These are phyloP conservation scores for Garra rufa DNA, from an alignment of 2,113 vertebrate species.

Conservation along the genomic window DNA sequence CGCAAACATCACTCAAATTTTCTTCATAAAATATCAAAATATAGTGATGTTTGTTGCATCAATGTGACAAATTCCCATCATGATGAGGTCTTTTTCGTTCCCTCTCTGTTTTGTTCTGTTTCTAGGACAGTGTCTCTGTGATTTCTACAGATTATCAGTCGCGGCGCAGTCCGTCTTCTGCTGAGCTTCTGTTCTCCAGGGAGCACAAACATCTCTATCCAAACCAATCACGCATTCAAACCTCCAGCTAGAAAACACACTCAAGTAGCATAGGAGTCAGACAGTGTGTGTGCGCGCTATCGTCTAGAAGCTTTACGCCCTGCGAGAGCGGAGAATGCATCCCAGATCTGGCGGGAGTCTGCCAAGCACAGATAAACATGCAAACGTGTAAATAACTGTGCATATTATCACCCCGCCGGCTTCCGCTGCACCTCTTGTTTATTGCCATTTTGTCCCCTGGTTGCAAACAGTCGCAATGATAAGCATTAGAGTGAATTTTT, in stretches of 20 bases:
- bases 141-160: constrained; percentile 15
- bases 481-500: constrained; percentile 33
- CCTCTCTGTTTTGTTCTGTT: not conserved
- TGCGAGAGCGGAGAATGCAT: constrained; percentile 17
- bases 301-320: constrained; percentile 22
- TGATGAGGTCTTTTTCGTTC: not conserved
- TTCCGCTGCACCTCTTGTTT: constrained; percentile 35
- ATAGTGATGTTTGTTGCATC: not conserved
- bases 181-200: not conserved
- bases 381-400: constrained; percentile 45
- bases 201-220: constrained; percentile 22
- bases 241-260: constrained; percentile 37
- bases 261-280: constrained; percentile 13
- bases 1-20: not conserved
- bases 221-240: constrained; percentile 39
- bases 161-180: not conserved
- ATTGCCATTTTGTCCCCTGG: constrained; percentile 45
- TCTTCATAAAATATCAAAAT: not conserved
- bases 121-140: constrained; percentile 22
- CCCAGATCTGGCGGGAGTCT: constrained; percentile 39
- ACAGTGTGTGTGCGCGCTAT: not conserved
- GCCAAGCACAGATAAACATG: constrained; percentile 55
- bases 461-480: constrained; percentile 37
- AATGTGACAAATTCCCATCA: not conserved
- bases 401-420: constrained; percentile 43